These are phyloP conservation scores for Myotis davidii DNA, from an alignment of 2,113 vertebrate genomes.

Conservation along the genomic window DNA sequence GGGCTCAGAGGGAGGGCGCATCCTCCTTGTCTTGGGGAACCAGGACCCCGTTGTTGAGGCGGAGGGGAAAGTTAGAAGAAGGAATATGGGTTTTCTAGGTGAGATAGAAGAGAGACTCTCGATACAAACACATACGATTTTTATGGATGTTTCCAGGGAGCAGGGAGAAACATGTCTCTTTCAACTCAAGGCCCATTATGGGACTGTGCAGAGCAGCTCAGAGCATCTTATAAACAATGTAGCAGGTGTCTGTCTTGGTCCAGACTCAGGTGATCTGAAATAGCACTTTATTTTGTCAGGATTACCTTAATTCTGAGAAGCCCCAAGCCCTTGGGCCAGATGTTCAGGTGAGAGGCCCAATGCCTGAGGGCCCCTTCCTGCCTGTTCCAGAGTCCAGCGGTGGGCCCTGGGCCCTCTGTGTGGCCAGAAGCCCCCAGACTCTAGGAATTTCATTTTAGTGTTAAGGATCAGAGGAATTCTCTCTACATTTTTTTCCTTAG, in stretches of 20 bases:
- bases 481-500: background rate
- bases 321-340: background rate
- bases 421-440: background rate
- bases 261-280: background rate
- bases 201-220: background rate
- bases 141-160: background rate
- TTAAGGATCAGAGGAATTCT: background rate
- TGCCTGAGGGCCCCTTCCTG: background rate
- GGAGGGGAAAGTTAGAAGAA: background rate
- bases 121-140: background rate
- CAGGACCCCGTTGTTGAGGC: background rate
- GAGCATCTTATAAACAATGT: background rate
- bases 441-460: background rate
- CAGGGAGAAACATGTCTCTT: background rate
- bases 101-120: background rate
- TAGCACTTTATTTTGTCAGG: background rate
- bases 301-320: slow-evolving; percentile 34
- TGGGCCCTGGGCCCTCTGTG: too few species aligned
- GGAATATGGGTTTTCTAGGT: background rate
- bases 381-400: background rate
- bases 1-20: background rate
- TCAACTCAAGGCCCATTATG: background rate
- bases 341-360: background rate
- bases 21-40: background rate
- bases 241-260: background rate